phyloP scores from a whole-genome alignment of 2,113 vertebrate genomes.

The Thunnus thynnus region DNA sequence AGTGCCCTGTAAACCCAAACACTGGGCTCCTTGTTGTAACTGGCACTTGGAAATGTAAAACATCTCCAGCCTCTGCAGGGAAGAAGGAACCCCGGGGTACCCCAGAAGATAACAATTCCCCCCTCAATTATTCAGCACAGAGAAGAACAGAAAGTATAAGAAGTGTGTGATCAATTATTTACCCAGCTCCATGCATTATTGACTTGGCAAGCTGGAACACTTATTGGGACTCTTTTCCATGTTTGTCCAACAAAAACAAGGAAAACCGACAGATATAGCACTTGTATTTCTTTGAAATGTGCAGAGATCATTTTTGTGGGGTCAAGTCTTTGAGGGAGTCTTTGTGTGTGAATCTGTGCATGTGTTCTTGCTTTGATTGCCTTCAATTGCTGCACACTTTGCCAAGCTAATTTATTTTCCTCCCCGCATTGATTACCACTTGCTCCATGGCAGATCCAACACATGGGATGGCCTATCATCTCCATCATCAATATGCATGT shows the following conservation, averaged over 20 bases:
- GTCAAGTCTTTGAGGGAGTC: not conserved
- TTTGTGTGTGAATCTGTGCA: not conserved
- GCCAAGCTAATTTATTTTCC: slow-evolving; percentile 59
- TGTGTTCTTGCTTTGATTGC: slow-evolving; percentile 27
- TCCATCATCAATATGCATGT: slow-evolving; percentile 50
- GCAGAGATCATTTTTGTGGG: not conserved
- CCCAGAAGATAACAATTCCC: slow-evolving; percentile 57
- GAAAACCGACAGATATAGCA: slow-evolving; percentile 27
- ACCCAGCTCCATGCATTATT: slow-evolving; percentile 70
- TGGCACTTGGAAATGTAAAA: slow-evolving; percentile 52
- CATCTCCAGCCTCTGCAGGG: slow-evolving; percentile 38
- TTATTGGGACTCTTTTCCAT: slow-evolving; percentile 58
- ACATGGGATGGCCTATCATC: slow-evolving; percentile 12
- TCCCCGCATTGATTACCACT: slow-evolving; percentile 41
- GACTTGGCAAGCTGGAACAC: slow-evolving; percentile 61
- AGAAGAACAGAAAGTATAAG: slow-evolving; percentile 64
- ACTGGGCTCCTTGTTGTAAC: slow-evolving; percentile 31
- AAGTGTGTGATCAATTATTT: slow-evolving; percentile 74
- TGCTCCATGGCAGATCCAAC: slow-evolving; percentile 42
- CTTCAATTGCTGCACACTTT: slow-evolving; percentile 36
- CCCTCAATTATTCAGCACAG: slow-evolving; percentile 72
- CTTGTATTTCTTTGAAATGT: slow-evolving; percentile 14
- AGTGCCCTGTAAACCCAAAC: slow-evolving; percentile 31
- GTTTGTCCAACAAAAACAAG: slow-evolving; percentile 45
- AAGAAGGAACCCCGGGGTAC: slow-evolving; percentile 23